Evolutionary conservation across 1,140 invertebrate genomes (phyloP), one percentile per base, ranked within the genome.

Genomic region (Mamestra configurata): DNA sequence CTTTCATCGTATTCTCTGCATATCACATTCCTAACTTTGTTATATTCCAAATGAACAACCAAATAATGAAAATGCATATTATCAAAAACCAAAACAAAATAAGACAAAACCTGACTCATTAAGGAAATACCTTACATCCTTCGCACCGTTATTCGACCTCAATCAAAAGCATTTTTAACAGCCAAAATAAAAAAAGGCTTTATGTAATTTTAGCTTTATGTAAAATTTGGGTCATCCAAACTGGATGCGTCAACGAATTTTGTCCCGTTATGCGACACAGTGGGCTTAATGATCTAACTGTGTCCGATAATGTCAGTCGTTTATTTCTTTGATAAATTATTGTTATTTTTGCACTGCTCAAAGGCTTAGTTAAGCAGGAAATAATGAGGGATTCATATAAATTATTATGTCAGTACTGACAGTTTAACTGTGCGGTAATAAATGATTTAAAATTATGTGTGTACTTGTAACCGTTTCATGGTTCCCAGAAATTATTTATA

Each of bases 271-370:
- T 27, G 53, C 71, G 71, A 57, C 71, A 57, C 71, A 73, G 31
- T 57, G 71, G 43, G 31, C 51, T 57, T 73, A 73, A 73, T 73
- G 31, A 57, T 57, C 15, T 73, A 73, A 73, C 71, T 73, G 71
- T 73, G 37, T 49, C 2, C 5, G 15, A 49, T 31, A 49, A 49
- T 22, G 22, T 49, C 6, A 46, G 13, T 37, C 53, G 51, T 55
- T 43, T 49, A 57, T 72, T n/a, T 31, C 5, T 31, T 27, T 43
- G 18, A 73, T 57, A 73, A 57, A 73, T 73, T 57, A 57, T 72
- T 27, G 4, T 43, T 1, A 43, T 71, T 20, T 71, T 71, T 71
- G 37, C 10, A 40, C 7, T 43, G 64, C 7, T 35, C 37, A 24
- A 46, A 68, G 43, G 64, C 20, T 68, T 24, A 68, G 20, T n/a